Percentiles rank a stretch among this genome's conserved stretches.
These are phyloP conservation scores for Saccostrea cuccullata DNA, from an alignment of 1,140 invertebrate species.

Conservation along the genomic window DNA sequence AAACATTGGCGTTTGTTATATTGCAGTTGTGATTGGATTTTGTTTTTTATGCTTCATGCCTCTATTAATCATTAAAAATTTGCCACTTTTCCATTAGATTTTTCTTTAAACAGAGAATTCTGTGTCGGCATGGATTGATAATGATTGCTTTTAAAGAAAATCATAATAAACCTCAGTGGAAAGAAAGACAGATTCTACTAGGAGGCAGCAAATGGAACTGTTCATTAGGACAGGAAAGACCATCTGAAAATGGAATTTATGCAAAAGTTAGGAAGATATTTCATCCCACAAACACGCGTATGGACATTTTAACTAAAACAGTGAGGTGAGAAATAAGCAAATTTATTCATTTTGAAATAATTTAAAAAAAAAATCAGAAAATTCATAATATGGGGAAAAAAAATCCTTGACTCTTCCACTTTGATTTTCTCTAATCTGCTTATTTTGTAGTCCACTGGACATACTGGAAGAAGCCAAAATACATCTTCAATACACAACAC, in stretches of 20 bases:
- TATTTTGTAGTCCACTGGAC: neutral
- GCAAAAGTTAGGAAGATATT: neutral
- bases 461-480: constrained; percentile 7
- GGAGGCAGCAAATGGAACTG: neutral
- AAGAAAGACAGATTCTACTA: neutral
- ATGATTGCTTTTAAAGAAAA: neutral
- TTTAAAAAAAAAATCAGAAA: neutral
- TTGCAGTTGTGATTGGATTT: neutral
- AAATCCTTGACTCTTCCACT: neutral
- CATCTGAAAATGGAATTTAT: neutral
- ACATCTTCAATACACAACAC: neutral
- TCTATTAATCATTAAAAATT: neutral
- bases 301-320: neutral
- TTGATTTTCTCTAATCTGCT: neutral
- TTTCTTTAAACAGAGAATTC: neutral
- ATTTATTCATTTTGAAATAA: neutral
- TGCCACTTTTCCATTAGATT: neutral
- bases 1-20: neutral
- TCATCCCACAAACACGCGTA: neutral
- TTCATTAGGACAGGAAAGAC: neutral
- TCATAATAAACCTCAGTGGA: neutral
- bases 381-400: neutral
- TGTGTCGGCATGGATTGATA: neutral
- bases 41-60: neutral
- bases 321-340: neutral